Evolutionary conservation across 2,113 vertebrate genomes (phyloP).

Genomic region (Gila orcuttii): DNA sequence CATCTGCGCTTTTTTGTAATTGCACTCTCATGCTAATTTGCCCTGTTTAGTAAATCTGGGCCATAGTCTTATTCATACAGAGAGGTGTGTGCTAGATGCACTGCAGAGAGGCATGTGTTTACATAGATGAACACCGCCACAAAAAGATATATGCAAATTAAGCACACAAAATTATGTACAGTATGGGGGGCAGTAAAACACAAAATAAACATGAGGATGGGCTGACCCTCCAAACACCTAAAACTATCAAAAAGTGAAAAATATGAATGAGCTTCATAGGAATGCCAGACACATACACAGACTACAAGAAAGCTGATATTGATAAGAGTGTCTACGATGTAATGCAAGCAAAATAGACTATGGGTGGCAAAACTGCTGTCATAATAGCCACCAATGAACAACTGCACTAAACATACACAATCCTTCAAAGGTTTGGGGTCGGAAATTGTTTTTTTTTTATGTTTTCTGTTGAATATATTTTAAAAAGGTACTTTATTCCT

Average conservation of each 20-base stretch:
- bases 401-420: not conserved
- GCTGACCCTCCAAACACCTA: not conserved
- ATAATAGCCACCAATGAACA: not conserved
- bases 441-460: too few species aligned
- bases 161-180: not conserved
- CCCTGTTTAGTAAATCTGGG: too few species aligned
- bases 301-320: not conserved
- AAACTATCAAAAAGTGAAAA: not conserved
- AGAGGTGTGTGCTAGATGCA: not conserved
- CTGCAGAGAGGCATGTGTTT: not conserved
- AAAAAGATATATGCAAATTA: not conserved
- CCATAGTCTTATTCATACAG: not conserved
- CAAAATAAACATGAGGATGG: not conserved
- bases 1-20: too few species aligned
- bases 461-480: too few species aligned
- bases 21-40: too few species aligned
- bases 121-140: not conserved
- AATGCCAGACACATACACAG: not conserved
- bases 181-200: not conserved
- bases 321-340: not conserved
- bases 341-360: not conserved
- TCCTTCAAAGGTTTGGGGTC: too few species aligned
- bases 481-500: too few species aligned
- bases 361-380: not conserved
- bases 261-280: not conserved